Evolutionary conservation across 2,113 vertebrate species (phyloP), one percentile per base, ranked within the genome.

Genomic region (Gopherus evgoodei): DNA sequence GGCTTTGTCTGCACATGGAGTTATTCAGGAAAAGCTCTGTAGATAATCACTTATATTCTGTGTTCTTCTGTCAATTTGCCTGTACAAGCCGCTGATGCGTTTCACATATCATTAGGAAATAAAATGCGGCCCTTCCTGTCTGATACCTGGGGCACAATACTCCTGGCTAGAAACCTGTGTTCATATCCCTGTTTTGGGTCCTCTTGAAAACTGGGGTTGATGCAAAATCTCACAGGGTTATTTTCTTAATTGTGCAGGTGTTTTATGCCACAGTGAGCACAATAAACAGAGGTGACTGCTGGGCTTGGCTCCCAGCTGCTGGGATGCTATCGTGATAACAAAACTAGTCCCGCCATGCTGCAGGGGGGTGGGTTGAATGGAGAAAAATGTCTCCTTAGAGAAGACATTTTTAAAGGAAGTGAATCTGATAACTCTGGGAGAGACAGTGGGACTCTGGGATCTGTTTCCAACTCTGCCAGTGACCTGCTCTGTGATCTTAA

Each of bases 331-430:
- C 0, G 1, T 27, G 42, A 76, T 44, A 44, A 47, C 42, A 27
- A 27, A 42, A 25, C 42, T 13, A 47, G 44, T 47, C 75, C n/a
- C 1, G 1, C 56, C 6, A 1, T 2, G 6, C 29, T 44, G 52
- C 0, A 0, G 4, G 14, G 25, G 3, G 53, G 42, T 21, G 29
- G 0, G 1, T 5, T 12, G 17, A 78, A 47, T 27, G 11, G 11
- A 47, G 65, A 11, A 65, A 52, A 85, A 38, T 17, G 11, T 6
- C 75, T 44, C 11, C 24, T 6, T 78, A 78, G 38, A 57, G 54
- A 81, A n/a, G 19, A n/a, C 3, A 21, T 81, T 50, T 81, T 50
- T 16, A 16, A 22, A 29, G 22, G 13, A 27, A 42, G 53, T 27
- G 53, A 83, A 24, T 44, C 49, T 6, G 22, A 38, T 2, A 56